Base-by-base conservation (phyloP, 2,888 invertebrate genomes). In the Unio pictorum region DNA sequence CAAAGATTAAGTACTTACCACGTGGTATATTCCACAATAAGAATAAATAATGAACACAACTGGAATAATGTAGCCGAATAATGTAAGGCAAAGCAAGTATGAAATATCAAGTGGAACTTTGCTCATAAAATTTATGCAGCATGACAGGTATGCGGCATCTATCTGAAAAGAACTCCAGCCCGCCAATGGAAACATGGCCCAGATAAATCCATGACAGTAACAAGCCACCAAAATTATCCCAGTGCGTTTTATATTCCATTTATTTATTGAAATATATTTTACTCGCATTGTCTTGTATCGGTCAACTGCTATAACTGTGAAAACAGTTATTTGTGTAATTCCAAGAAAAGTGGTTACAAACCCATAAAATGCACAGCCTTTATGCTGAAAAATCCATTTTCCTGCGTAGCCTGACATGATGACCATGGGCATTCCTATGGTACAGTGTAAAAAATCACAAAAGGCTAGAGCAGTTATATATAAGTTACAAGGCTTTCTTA, bases 91-190 rank as follows among this genome's bases (percentile, higher is more conserved):
- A 7, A 64, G 55, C 28, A 26, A 64, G 26, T 64, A 64, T 4
- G 64, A 55, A 4, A 56, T 15, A n/a, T 64, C 64, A 2, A 20
- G 18, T 15, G 64, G 18, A 45, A 20, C 28, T 20, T 56, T 64
- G 23, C 30, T 56, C 56, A 30, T 15, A 55, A 55, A 64, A 6
- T 4, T 55, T 4, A 64, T 56, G 3, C 56, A 64, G 17, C 64
- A 64, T 54, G 64, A 64, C 6, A 64, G 30, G 15, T 56, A 20
- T 20, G 28, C 56, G 6, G 15, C 55, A 23, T 64, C 64, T 6
- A 55, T 55, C 55, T 64, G 56, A 15, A 56, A 64, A 4, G 64
- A 64, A n/a, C 64, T 64, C 64, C 64, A 64, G 23, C 64, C 64
- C 6, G 34, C 17, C 7, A 64, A 28, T 20, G 64, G 64, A 64